Evolutionary conservation across 1,140 invertebrate genomes (phyloP).

Genomic region (Drosophila mayri): DNA sequence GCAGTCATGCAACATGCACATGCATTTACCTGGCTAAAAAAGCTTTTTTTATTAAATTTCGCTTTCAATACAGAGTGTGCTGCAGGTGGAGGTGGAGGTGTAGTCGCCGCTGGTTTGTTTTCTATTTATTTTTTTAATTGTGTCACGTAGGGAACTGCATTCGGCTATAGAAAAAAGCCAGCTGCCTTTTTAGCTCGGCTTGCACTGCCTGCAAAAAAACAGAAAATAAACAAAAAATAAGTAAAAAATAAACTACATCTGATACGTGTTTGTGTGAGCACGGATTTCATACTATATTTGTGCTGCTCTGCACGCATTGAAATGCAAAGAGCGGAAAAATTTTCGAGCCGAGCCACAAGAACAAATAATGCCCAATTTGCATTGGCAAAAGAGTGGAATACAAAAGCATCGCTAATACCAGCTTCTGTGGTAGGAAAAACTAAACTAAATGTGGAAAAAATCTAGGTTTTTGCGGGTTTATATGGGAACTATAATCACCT

Average conservation of each 20-base stretch:
- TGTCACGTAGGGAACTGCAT: constrained; percentile 76
- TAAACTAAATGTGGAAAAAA: constrained; percentile 10
- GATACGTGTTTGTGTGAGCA: constrained; percentile 39
- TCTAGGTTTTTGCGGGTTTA: not conserved
- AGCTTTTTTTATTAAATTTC: constrained; percentile 72
- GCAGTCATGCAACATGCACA: constrained; percentile 52
- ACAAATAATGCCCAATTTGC: constrained; percentile 82
- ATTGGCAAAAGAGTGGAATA: constrained; percentile 61
- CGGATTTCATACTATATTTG: constrained; percentile 14
- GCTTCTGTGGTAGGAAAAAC: constrained; percentile 50
- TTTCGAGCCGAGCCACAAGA: constrained; percentile 72
- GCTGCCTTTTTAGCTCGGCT: constrained; percentile 67
- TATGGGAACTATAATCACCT: not conserved
- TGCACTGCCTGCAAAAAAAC: constrained; percentile 3
- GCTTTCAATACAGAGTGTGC: constrained; percentile 70
- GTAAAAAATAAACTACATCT: constrained; percentile 41
- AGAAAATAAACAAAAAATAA: not conserved
- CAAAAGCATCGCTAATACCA: constrained; percentile 42
- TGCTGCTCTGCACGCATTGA: constrained; percentile 61
- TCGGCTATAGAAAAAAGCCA: constrained; percentile 65
- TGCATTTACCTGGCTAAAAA: constrained; percentile 44
- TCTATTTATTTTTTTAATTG: constrained; percentile 82
- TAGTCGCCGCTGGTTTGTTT: constrained; percentile 36
- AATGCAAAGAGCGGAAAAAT: constrained; percentile 80
- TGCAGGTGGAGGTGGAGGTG: constrained; percentile 8